These are phyloP conservation scores for Archocentrus centrarchus DNA, from an alignment of 2,113 vertebrate genomes.

Conservation along the genomic window DNA sequence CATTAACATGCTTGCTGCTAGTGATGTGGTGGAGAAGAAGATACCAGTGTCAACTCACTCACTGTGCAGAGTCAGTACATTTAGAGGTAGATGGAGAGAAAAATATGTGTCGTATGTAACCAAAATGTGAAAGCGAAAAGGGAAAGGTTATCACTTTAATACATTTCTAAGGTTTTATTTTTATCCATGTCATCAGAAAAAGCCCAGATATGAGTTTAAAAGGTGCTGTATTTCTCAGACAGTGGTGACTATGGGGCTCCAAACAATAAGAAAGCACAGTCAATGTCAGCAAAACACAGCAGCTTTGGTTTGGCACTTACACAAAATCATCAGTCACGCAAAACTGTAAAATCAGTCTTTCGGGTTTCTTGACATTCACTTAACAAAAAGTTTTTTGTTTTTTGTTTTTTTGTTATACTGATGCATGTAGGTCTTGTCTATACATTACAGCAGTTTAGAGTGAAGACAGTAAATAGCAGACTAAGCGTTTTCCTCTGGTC, in stretches of 20 bases:
- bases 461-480: background rate
- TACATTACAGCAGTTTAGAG: background rate
- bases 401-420: background rate
- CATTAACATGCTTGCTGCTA: background rate
- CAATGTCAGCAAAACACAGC: too few relatives aligned
- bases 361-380: background rate
- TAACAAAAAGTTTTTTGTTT: background rate
- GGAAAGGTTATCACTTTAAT: too few relatives aligned
- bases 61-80: background rate
- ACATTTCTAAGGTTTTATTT: too few relatives aligned
- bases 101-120: background rate
- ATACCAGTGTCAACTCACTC: background rate
- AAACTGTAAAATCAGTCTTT: background rate
- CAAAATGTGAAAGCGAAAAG: background rate
- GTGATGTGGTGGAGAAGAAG: background rate
- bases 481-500: constrained; percentile 19
- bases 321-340: too few relatives aligned
- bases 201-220: too few relatives aligned
- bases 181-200: too few relatives aligned
- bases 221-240: too few relatives aligned
- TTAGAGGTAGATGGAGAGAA: background rate
- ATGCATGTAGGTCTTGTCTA: background rate
- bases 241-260: too few relatives aligned
- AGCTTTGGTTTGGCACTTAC: too few relatives aligned
- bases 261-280: too few relatives aligned